A percentile compares a stretch with the other conserved stretches of the same genome.
Evolutionary conservation across 1,140 invertebrate species (phyloP).

Genomic region (Platyura marginata): DNA sequence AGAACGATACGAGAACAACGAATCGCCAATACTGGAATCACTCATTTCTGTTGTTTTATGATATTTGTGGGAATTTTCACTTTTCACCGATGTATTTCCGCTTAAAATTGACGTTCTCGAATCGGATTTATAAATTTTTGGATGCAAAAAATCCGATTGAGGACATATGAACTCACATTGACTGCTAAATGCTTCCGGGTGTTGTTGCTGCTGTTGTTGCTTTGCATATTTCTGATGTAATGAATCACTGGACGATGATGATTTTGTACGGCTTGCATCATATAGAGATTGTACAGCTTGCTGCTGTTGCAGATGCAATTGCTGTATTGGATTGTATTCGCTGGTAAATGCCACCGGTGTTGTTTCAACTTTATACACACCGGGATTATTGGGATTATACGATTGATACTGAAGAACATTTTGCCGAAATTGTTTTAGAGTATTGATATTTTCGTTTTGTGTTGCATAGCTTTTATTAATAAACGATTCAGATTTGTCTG

Average conservation of each 20-base stretch:
- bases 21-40: constrained; percentile 15
- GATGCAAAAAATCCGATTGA: constrained; percentile 12
- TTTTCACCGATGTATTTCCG: constrained; percentile 17
- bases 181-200: background rate
- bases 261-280: constrained; percentile 11
- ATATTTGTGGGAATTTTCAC: constrained; percentile 16
- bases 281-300: background rate
- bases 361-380: constrained; percentile 23
- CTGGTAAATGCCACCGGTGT: constrained; percentile 23
- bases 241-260: constrained; percentile 23
- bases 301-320: background rate
- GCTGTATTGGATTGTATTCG: constrained; percentile 20
- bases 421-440: background rate
- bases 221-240: constrained; percentile 8
- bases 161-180: background rate
- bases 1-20: constrained; percentile 13
- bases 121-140: constrained; percentile 22
- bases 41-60: constrained; percentile 11
- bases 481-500: constrained; percentile 5
- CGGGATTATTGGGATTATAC: constrained; percentile 24
- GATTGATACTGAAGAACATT: constrained; percentile 22
- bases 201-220: background rate
- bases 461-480: constrained; percentile 3
- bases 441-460: constrained; percentile 1
- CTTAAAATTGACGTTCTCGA: constrained; percentile 20